Evolutionary conservation across 1,140 invertebrate species (phyloP).

Genomic region (Pomacea maculata): DNA sequence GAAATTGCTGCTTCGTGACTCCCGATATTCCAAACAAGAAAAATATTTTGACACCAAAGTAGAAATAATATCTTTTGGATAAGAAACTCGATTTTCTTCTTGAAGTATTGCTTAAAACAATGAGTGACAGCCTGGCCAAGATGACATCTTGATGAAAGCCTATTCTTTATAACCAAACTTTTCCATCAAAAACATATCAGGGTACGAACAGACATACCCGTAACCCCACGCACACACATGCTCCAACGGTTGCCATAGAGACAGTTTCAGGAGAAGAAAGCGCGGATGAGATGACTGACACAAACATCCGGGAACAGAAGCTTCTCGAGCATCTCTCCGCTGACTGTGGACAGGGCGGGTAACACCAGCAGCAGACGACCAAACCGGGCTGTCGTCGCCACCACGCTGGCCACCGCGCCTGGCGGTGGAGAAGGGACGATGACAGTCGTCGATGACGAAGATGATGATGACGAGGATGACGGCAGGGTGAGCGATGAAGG

Average conservation of each 20-base stretch:
- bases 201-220: neutral
- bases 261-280: slow-evolving; percentile 11
- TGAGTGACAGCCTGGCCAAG: no score
- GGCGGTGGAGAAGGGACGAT: neutral
- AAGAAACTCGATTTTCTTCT: neutral
- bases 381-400: slow-evolving; percentile 75
- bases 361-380: slow-evolving; percentile 83
- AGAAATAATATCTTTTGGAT: neutral
- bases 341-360: slow-evolving; percentile 75
- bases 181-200: no score
- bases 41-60: neutral
- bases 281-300: slow-evolving; percentile 19
- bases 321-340: slow-evolving; percentile 79
- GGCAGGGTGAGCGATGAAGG: slow-evolving; percentile 2
- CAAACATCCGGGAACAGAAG: slow-evolving; percentile 87
- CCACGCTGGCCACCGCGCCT: neutral
- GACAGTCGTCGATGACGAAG: neutral
- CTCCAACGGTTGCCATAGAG: neutral
- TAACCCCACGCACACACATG: neutral
- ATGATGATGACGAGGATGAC: neutral
- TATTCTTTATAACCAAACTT: no score
- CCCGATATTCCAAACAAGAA: neutral
- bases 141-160: no score
- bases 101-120: neutral
- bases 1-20: neutral